phyloP scores from a whole-genome alignment of 2,113 vertebrate species.

The Platichthys flesus region DNA sequence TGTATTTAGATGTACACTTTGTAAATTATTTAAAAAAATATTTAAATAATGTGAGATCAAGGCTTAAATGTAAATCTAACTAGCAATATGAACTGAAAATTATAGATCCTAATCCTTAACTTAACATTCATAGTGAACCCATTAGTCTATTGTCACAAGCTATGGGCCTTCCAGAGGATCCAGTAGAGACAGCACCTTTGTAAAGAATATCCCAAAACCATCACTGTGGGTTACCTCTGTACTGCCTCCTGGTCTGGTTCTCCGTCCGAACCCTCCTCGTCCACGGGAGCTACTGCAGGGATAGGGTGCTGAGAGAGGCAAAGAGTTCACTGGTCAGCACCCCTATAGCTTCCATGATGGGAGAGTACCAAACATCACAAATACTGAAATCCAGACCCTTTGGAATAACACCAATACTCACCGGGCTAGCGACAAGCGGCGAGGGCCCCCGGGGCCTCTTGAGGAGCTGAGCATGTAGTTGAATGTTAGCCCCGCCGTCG shows the following conservation, averaged over 20 bases:
- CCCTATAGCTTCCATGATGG: background rate
- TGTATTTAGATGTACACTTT: background rate
- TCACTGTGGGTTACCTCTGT: constrained; percentile 89
- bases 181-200: constrained; percentile 66
- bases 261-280: constrained; percentile 97
- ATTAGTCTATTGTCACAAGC: constrained; percentile 18
- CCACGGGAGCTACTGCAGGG: constrained; percentile 94
- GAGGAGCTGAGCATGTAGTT: constrained; percentile 94
- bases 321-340: constrained; percentile 26
- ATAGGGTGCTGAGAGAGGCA: constrained; percentile 86
- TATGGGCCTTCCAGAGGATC: constrained; percentile 40
- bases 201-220: constrained; percentile 21
- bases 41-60: background rate
- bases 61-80: background rate
- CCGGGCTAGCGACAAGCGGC: constrained; percentile 92
- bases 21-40: background rate
- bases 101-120: background rate
- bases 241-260: constrained; percentile 98
- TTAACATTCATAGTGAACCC: background rate
- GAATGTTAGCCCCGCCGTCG: constrained; percentile 97
- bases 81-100: background rate
- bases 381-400: background rate
- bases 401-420: constrained; percentile 69
- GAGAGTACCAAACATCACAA: background rate
- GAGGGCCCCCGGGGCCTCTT: constrained; percentile 96